Percentiles rank a stretch among this genome's conserved stretches.
These are phyloP conservation scores for Sitodiplosis mosellana DNA, from an alignment of 1,140 invertebrate genomes.

Conservation along the genomic window DNA sequence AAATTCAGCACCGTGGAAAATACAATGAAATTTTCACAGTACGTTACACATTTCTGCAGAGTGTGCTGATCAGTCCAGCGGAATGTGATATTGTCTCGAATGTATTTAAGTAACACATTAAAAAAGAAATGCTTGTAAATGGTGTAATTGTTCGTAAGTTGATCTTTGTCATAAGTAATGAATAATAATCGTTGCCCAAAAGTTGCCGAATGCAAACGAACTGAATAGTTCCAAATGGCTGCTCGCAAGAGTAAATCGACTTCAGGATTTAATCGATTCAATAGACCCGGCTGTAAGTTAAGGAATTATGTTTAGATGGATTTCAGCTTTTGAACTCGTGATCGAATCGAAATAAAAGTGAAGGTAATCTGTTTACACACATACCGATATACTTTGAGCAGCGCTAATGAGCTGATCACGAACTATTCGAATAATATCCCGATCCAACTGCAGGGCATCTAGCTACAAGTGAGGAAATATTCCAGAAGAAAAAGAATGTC, in stretches of 20 bases:
- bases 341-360: background rate
- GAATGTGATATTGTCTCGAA: constrained; percentile 30
- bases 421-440: constrained; percentile 32
- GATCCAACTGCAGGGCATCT: constrained; percentile 33
- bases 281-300: constrained; percentile 26
- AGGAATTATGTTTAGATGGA: background rate
- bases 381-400: constrained; percentile 32
- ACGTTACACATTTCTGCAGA: background rate
- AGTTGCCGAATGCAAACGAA: constrained; percentile 30
- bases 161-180: constrained; percentile 32
- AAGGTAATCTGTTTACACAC: constrained; percentile 4
- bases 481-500: background rate
- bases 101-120: constrained; percentile 30
- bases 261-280: constrained; percentile 33
- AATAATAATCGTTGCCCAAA: constrained; percentile 42
- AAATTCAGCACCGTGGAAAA: constrained; percentile 30
- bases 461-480: constrained; percentile 22
- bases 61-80: constrained; percentile 19
- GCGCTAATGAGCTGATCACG: constrained; percentile 31
- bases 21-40: background rate
- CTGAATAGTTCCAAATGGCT: constrained; percentile 35
- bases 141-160: constrained; percentile 26
- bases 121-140: constrained; percentile 33
- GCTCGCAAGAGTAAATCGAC: constrained; percentile 34
- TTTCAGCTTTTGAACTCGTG: background rate